Evolutionary conservation across 2,113 vertebrate species (phyloP), one percentile per base, ranked within the genome.

Genomic region (Artemisiospiza belli): DNA sequence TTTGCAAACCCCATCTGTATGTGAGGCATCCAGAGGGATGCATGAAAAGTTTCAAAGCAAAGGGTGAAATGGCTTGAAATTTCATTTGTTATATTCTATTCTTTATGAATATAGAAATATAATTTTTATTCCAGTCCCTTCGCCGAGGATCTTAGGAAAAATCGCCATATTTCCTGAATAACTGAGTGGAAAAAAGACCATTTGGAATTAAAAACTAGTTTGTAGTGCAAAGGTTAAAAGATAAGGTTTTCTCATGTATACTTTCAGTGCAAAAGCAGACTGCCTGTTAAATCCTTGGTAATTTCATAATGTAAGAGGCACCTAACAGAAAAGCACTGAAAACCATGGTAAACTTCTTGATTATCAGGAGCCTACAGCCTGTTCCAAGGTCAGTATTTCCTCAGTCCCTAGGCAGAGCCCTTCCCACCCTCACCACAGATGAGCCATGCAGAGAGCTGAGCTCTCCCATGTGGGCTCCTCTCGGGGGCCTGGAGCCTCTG

Each of bases 401-500:
- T 74, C 47, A 43, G 17, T 5, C 15, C 8, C 16, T 31, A 33
- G 23, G 10, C 1, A 3, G 27, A 49, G 24, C 15, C 12, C 25
- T 37, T 23, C 23, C 10, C 30, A 59, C 27, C 8, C 33, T 35
- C 35, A 30, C 27, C 27, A 15, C 0, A 23, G 5, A 4, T 1
- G 13, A 89, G 31, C 52, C 22, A 44, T 1, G 5, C 15, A 88
- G 47, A 70, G 46, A 44, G 72, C 10, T 9, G 21, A 47, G 15
- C 3, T 87, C 30, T 35, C 10, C 39, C 72, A 37, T 5, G 39
- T 15, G 25, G 4, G 43, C 21, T 57, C 17, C 12, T 37, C 67
- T 39, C 8, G 1, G 33, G 31, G 10, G 1, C 62, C n/a, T 35
- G 57, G 44, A 46, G 28, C 47, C 44, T 4, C 3, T 2, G 9